Evolutionary conservation across 2,113 vertebrate species (phyloP), one percentile per base, ranked within the genome.

Genomic region (Lagenorhynchus albirostris): DNA sequence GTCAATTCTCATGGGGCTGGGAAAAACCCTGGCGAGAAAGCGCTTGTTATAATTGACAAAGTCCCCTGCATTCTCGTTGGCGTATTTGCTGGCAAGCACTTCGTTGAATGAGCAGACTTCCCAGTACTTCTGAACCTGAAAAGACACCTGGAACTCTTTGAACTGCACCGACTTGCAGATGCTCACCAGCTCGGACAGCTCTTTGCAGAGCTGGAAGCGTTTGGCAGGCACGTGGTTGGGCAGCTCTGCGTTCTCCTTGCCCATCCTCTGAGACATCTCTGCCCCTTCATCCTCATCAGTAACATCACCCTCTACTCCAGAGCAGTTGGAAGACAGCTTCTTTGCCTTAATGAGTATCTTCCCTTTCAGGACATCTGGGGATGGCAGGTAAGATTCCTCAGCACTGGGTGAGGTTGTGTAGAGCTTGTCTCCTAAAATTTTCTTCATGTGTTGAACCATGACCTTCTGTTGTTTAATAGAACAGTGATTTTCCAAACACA

Each of bases 41-140:
- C 99, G 99, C 96, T 99, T 99, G 98, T 99, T 99, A 85, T 99
- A 99, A 98, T 99, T 99, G 2, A 99, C 99, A 98, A 99, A 99
- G 98, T 99, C 99, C 21, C 99, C 99, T 0, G 99, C 99, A 60
- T 99, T 99, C 93, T 99, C 99, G 1, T 98, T 99, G 96, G 99
- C 99, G 0, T 99, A 99, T 31, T 99, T 99, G 97, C 98, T 99
- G 95, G 99, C 99, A 92, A 99, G 99, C 67, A 99, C 99, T 98
- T 99, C 99, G 0, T 99, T 99, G 97, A 99, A 99, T 0, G 99
- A 99, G 94, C 99, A 99, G 41, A 99, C 98, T 96, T 99, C 99
- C 99, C 99, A 99, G 95, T 99, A 99, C 97, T 99, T 99, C 98
- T 99, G 99, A 80, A 97, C 99, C 98, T 99, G 99, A 98, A 99